Conservation (phyloP, 2,797 vertebrate genomes). For the Chiloscyllium punctatum region DNA sequence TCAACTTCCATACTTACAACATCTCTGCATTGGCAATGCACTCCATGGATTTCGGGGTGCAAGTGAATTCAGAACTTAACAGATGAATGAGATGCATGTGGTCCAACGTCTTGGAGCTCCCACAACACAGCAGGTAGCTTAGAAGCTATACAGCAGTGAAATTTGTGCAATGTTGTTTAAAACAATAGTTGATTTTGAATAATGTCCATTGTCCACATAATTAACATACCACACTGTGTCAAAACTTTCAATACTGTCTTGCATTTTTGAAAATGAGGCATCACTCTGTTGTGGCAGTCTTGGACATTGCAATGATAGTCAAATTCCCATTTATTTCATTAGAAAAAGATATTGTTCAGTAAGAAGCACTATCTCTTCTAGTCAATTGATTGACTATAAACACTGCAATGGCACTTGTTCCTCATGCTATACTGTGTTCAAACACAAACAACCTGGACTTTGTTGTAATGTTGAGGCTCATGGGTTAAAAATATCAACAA, state of each 20-base stretch:
- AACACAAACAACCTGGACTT: background rate
- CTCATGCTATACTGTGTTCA: too few relatives aligned
- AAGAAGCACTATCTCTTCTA: background rate
- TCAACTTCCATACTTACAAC: too few relatives aligned
- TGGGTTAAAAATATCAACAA: background rate
- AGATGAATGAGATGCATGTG: background rate
- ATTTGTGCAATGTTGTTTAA: background rate
- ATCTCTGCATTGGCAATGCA: background rate
- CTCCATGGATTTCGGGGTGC: background rate
- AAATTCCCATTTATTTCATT: background rate
- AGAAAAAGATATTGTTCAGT: background rate
- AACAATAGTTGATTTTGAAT: background rate
- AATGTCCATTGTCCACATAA: background rate
- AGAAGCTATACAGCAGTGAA: background rate
- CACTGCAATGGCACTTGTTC: background rate
- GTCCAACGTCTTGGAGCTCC: background rate
- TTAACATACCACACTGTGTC: background rate
- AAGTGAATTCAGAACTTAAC: background rate
- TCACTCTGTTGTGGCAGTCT: background rate
- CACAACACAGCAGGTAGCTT: background rate
- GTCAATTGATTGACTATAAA: background rate
- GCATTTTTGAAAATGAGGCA: background rate
- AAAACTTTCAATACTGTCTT: background rate
- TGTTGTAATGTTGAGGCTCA: background rate
- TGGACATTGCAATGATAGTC: background rate